Evolutionary conservation across 2,888 invertebrate species (phyloP).

Genomic region (Drosophila meridionalis): DNA sequence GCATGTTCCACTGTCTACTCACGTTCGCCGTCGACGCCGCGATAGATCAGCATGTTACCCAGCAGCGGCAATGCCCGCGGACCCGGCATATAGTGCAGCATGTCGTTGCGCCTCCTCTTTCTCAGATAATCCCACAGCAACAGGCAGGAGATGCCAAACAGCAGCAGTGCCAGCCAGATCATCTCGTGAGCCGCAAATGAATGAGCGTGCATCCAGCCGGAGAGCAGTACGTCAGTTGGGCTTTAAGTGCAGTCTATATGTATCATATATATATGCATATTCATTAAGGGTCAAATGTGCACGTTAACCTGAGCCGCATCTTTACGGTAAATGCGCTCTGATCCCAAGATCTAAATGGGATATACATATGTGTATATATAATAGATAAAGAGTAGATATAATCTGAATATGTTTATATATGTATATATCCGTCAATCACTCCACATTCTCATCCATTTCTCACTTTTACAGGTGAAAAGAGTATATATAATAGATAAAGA

Average conservation of each 20-base stretch:
- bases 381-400: no score
- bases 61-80: not conserved
- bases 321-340: not conserved
- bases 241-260: not conserved
- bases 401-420: not conserved
- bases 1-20: not conserved
- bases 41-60: slow-evolving; percentile 38
- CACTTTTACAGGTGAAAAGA: not conserved
- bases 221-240: not conserved
- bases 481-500: not conserved
- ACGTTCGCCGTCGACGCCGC: slow-evolving; percentile 68
- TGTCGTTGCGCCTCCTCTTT: not conserved
- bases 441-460: not conserved
- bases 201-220: not conserved
- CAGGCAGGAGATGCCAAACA: not conserved
- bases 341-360: not conserved
- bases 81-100: not conserved
- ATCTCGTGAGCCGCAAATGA: not conserved
- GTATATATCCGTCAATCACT: not conserved
- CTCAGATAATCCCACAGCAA: not conserved
- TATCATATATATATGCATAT: not conserved
- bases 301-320: not conserved
- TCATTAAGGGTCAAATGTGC: not conserved
- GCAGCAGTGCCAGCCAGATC: not conserved
- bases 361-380: no score